Base-by-base conservation (phyloP, 2,888 invertebrate genomes). In the Holacanthella duospinosa region DNA sequence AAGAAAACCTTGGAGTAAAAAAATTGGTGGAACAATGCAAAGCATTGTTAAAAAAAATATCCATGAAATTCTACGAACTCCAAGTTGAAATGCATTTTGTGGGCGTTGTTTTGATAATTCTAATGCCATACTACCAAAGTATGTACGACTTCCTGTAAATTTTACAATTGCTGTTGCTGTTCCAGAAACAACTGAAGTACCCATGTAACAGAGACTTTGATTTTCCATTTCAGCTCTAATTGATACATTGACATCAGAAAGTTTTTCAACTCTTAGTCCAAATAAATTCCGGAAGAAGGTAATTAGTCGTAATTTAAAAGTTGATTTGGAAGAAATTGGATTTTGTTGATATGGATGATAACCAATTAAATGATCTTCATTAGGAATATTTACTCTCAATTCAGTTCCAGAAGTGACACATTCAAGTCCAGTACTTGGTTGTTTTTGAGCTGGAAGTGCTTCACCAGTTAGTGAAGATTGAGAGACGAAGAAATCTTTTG, bases 391-490 rank as follows among this genome's bases (percentile, higher is more conserved):
- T 4, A 21, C 48, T 21, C 4, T 21, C 48, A 48, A 16, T 9
- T 21, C 48, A 9, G 12, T 4, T 36, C 36, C 36, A 9, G 48
- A n/a, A 9, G 4, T 21, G 16, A 9, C 19, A 48, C 12, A 21
- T 48, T 4, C 21, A n/a, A 48, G 19, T 4, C 21, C 19, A 4
- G 4, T 27, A 25, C 55, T 54, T 9, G 27, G 2, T 19, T 61
- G 60, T 29, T 66, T 67, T 44, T 48, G 55, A 12, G 66, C 64
- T 0, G 65, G 68, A 36, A 66, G 55, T 0, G 66, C 62, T 56
- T 66, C 66, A 4, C 66, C 66, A 1, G 67, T 67, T n/a, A 67
- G 60, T 1, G 67, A 59, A 24, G 67, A 59, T 43, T 67, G 65
- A 21, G 67, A 67, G 2, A 67, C 58, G 59, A 43, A 64, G 16